Base-by-base conservation (phyloP, 2,888 invertebrate species). In the Melipona beecheii region DNA sequence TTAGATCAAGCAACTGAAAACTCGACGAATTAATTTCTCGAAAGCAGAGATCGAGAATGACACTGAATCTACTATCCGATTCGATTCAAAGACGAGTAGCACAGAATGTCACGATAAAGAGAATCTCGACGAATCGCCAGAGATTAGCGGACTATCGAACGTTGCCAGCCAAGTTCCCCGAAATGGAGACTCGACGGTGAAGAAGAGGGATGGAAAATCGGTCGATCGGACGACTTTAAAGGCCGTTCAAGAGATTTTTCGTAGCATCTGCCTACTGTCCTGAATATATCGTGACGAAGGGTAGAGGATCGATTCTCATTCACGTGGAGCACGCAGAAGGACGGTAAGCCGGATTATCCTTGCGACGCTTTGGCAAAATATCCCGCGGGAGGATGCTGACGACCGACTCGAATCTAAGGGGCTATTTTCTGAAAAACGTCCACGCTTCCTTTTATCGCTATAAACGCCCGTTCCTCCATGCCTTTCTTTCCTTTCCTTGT, bases 291-390 rank as follows among this genome's bases (percentile, higher is more conserved):
- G 64, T 56, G 85, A 84, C 78, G 81, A 83, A 81, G 87, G 81
- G 76, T 58, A 15, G 43, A 77, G 82, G 78, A 87, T 83, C 83
- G 81, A 89, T 90, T 88, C 87, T 87, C 89, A 90, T 91, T 91
- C 91, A 86, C 84, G 84, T 78, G 87, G 89, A 87, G 86, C 88
- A 89, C 88, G 84, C 87, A 84, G 82, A 76, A 91, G 89, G 90
- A 90, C 86, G 84, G 86, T 94, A 93, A 94, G 93, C 94, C 92
- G 94, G 94, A 94, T 94, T 92, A 94, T 94, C 94, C 92, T 89
- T 81, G 89, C 88, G 89, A 90, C 89, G 91, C 88, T 91, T 58
- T 91, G 91, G 87, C 91, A 91, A 91, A 92, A 92, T 91, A 92
- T 91, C 90, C 90, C 88, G 89, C 88, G 89, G 78, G 76, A 80